Conservation (phyloP, 2,113 vertebrate species). For the Uria aalge region DNA sequence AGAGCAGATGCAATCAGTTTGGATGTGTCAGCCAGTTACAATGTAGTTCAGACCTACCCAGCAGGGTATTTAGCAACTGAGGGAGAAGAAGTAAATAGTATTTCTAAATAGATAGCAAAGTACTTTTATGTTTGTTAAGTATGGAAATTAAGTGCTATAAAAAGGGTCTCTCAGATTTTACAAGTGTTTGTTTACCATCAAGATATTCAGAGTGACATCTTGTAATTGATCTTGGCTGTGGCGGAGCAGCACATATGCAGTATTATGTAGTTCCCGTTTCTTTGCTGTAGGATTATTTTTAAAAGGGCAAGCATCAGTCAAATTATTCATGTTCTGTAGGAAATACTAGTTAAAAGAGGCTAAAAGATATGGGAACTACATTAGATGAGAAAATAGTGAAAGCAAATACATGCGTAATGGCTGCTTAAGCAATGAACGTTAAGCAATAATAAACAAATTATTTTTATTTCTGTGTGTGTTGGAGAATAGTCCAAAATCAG, state of each 20-base stretch:
- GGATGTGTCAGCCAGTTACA: not conserved
- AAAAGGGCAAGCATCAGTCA: not conserved
- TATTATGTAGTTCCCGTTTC: not conserved
- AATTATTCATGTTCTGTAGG: not conserved
- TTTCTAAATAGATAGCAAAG: not conserved
- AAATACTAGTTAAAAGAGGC: not conserved
- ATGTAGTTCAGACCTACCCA: not conserved
- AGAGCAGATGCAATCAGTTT: not conserved
- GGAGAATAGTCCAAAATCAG: not conserved
- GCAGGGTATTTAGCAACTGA: not conserved
- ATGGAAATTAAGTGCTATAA: not conserved
- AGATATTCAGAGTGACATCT: not conserved
- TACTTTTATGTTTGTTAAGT: not conserved
- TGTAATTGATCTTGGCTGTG: constrained; percentile 9
- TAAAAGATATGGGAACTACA: not conserved
- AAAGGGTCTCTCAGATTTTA: not conserved
- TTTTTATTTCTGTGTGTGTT: not conserved
- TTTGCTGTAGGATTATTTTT: not conserved
- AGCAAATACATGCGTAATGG: not conserved
- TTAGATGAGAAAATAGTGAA: not conserved
- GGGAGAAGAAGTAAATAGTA: not conserved
- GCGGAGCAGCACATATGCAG: not conserved
- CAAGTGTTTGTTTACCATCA: not conserved
- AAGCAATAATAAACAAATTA: not conserved
- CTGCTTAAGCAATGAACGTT: not conserved